Evolutionary conservation across 2,797 vertebrate genomes (phyloP).

Genomic region (Leptoclinus maculatus): DNA sequence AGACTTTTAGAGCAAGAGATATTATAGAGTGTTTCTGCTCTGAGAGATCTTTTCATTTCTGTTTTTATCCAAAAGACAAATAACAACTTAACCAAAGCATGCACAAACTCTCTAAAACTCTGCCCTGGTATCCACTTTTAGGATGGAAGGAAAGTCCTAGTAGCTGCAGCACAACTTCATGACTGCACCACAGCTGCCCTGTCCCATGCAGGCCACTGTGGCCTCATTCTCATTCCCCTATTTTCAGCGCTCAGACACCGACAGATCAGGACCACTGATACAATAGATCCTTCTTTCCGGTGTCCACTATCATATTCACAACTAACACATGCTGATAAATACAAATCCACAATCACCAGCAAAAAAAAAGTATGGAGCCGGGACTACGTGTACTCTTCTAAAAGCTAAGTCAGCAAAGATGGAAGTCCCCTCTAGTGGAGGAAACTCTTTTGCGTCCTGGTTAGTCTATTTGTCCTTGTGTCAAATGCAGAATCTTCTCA

Average conservation of each 20-base stretch:
- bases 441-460: conserved; percentile 57
- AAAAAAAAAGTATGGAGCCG: conserved; percentile 40
- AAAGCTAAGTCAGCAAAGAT: conserved; percentile 60
- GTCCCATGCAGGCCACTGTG: conserved; percentile 76
- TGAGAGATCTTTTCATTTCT: conserved; percentile 13
- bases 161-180: conserved; percentile 71
- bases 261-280: conserved; percentile 26
- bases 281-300: conserved; percentile 20
- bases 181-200: conserved; percentile 75
- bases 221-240: conserved; percentile 57
- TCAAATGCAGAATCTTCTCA: conserved; percentile 49
- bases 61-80: conserved; percentile 15
- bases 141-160: conserved; percentile 56
- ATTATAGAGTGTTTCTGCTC: conserved; percentile 14
- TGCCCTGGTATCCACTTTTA: conserved; percentile 43
- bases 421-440: conserved; percentile 47
- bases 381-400: conserved; percentile 33
- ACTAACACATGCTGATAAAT: conserved; percentile 35
- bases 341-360: conserved; percentile 35
- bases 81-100: neutral
- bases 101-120: conserved; percentile 7
- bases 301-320: conserved; percentile 33
- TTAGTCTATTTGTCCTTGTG: conserved; percentile 57
- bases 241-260: conserved; percentile 37
- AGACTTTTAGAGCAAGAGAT: conserved; percentile 30